Evolutionary conservation across 2,888 invertebrate species (phyloP), one percentile per base, ranked within the genome.

Genomic region (Nomada fucata): DNA sequence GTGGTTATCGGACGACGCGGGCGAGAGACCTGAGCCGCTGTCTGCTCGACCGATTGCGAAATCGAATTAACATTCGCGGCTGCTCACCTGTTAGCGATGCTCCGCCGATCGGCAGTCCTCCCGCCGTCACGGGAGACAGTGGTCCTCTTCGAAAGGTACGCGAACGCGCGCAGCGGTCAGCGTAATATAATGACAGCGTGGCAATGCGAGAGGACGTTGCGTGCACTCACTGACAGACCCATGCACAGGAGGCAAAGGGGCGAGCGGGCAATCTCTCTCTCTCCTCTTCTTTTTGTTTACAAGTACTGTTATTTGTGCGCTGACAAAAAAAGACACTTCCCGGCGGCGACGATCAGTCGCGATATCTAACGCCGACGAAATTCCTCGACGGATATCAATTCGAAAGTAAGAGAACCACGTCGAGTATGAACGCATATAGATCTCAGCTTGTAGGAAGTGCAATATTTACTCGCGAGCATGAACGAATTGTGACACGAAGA

Each of bases 201-300:
- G 89, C 91, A 89, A 89, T 90, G 91, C 89, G 89, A 90, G 82
- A 71, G 79, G 83, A 70, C 67, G 89, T 92, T 91, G 93, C 93
- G 92, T 92, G 92, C 90, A 88, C 82, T 74, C 90, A 91, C 90
- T 92, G 93, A 93, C 92, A 92, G 91, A 90, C 91, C 89, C 89
- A 90, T 86, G 89, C 91, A 91, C 92, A 92, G 91, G 91, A 92
- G 92, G 91, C 84, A 88, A 92, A 91, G 91, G 92, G 90, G 88
- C 82, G 84, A 87, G 76, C 81, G 63, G 73, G 9, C 61, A 59
- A 81, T 81, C 82, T 77, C 23, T 23, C 23, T 23, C 65, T 60
- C 52, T 69, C 67, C 67, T 79, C 74, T 36, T 81, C 74, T 36
- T 61, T 29, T 53, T 70, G 29, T 10, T 36, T 26, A 11, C 13